A percentile compares a stretch with the other conserved stretches of the same genome.
Evolutionary conservation across 2,113 vertebrate species (phyloP).

Genomic region (Gila orcuttii): DNA sequence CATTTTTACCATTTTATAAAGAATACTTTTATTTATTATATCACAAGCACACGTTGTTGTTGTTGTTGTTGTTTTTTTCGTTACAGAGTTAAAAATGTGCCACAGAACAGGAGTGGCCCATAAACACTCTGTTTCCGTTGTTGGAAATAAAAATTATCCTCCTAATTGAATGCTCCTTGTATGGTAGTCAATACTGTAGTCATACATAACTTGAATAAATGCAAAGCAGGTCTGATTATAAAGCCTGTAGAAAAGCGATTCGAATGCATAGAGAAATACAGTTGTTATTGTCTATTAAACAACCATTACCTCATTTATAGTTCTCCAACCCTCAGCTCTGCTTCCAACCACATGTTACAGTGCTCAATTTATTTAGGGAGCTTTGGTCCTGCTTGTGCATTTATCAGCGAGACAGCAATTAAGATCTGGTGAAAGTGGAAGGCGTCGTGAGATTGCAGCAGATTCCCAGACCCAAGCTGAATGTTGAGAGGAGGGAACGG

Average conservation of each 20-base stretch:
- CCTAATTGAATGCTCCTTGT: too few species aligned
- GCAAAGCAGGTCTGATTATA: background rate
- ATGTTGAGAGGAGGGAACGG: conserved; percentile 15
- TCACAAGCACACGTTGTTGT: background rate
- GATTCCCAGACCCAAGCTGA: background rate
- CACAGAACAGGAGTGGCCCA: background rate
- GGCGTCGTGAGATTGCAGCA: conserved; percentile 36
- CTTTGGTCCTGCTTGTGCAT: background rate
- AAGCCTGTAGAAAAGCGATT: conserved; percentile 3
- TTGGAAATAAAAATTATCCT: background rate
- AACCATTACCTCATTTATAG: conserved; percentile 38
- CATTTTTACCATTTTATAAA: background rate
- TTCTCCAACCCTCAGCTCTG: conserved; percentile 1
- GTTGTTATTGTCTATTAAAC: conserved; percentile 45
- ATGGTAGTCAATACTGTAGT: background rate
- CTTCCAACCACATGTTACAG: conserved; percentile 19
- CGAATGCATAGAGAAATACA: conserved; percentile 21
- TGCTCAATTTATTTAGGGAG: conserved; percentile 36
- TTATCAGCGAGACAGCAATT: conserved; percentile 51
- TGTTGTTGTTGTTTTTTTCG: too few species aligned
- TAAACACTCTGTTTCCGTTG: background rate
- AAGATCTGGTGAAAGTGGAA: conserved; percentile 43
- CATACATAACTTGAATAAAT: conserved; percentile 1
- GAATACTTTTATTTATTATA: background rate
- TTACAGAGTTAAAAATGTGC: background rate